Base-by-base conservation (phyloP, 2,888 invertebrate species). In the Galerucella calmariensis region DNA sequence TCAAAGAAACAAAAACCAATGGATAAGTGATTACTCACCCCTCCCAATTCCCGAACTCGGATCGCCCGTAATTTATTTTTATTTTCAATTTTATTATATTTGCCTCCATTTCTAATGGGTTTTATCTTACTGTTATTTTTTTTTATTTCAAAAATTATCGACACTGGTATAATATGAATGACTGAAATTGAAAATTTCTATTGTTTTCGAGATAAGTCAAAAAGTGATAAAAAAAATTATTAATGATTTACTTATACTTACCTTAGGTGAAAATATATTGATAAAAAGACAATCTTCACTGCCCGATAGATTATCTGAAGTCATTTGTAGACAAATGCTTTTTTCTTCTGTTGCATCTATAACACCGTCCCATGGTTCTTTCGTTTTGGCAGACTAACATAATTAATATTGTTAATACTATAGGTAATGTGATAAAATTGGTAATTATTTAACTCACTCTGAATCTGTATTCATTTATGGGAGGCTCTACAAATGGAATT, bases 241-340 rank as follows among this genome's bases (percentile, higher is more conserved):
- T 10, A 59, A 59, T 24, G 10, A 20, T 11, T 20, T 0, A 27
- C 5, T 14, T 12, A 6, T 56, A 69, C 61, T 46, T 72, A 83
- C 81, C 66, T 75, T 75, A 11, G 82, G 82, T 8, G 83, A 82
- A 63, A 77, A 82, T 11, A 84, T 75, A 69, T 83, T 83, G 8
- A 84, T 67, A 44, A 77, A 77, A 12, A 84, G 76, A 63, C 84
- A 84, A 72, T 84, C 83, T 72, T 83, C 83, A 51, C 73, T 79
- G 67, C 81, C 81, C 63, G 67, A 65, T 27, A 75, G 71, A 20
- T 68, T 58, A 48, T 80, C 74, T 20, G 41, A n/a, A 8, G 74
- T 69, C 35, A 80, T 75, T 73, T 83, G 82, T 66, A 78, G 77
- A 61, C 84, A 84, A 11, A 74, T 75, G 44, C 76, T 77, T 59